phyloP scores from a whole-genome alignment of 2,888 invertebrate species.

The Eupsilia transversa region DNA sequence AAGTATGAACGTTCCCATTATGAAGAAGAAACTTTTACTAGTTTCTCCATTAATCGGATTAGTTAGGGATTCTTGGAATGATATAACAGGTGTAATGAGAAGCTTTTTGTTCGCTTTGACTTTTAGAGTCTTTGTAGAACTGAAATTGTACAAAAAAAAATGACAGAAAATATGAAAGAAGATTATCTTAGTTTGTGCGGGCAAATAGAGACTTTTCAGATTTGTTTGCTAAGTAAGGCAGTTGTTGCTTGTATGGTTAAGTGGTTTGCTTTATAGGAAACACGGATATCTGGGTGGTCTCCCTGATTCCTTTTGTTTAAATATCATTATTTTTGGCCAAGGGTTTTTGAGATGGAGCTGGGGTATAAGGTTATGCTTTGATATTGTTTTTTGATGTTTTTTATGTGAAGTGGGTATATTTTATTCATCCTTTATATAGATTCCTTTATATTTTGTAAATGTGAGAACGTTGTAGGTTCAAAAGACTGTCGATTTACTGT shows the following conservation, averaged over 20 bases:
- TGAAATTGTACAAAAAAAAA: background rate
- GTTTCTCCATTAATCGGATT: constrained; percentile 56
- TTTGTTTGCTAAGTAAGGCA: background rate
- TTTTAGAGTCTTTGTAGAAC: background rate
- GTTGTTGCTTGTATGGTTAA: background rate
- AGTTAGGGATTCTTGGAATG: constrained; percentile 44
- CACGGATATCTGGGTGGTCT: background rate
- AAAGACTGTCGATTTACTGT: too few relatives aligned
- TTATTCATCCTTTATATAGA: too few relatives aligned
- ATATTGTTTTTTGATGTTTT: constrained; percentile 10
- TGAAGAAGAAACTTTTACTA: constrained; percentile 63
- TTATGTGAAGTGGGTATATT: background rate
- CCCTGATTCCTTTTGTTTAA: constrained; percentile 14
- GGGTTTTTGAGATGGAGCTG: background rate
- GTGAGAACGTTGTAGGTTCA: too few relatives aligned
- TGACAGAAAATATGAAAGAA: background rate
- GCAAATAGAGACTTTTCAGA: background rate
- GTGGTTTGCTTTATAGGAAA: background rate
- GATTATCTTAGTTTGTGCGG: background rate
- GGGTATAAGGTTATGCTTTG: background rate
- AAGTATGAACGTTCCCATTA: constrained; percentile 50
- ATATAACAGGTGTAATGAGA: constrained; percentile 27
- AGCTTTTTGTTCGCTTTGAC: constrained; percentile 1
- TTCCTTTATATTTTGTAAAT: too few relatives aligned
- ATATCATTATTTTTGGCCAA: constrained; percentile 16